Evolutionary conservation across 2,888 invertebrate species (phyloP), one percentile per base, ranked within the genome.

Genomic region (Caenorhabditis sp.): DNA sequence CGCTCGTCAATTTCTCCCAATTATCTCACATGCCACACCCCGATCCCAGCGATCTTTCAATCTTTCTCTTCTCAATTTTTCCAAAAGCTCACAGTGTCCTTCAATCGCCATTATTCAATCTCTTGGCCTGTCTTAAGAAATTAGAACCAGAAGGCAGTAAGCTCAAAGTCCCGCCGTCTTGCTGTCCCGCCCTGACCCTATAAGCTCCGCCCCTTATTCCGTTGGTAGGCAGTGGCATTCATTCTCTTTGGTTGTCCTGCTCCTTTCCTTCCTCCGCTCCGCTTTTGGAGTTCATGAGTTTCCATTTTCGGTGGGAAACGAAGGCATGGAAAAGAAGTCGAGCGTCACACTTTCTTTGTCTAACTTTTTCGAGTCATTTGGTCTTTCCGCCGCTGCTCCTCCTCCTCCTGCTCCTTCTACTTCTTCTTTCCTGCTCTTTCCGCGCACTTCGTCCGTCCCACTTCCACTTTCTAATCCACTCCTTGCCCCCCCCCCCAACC

Each of bases 131-230:
- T 32, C 32, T 40, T 13, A 40, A 40, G 40, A 61, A 71, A 71
- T 71, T 71, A 62, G 70, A 71, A 71, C 70, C 70, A 71, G 61
- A 71, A 55, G 70, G 51, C 47, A 8, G n/a, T 35, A 6, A 9
- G 32, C 28, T 15, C 9, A 20, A 6, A 22, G 28, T 32, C n/a
- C n/a, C n/a, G n/a, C n/a, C n/a, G n/a, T n/a, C 32, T 32, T 56
- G 9, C 2, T 11, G 26, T 28, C 47, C n/a, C 44, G 40, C 61
- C 61, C 61, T 62, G 61, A 62, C 61, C 61, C 26, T 62, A 62
- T 26, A 11, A 35, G 24, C 65, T 53, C 67, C 67, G 67, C 67
- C 67, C 67, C 53, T 28, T 44, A 55, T 55, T 24, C 55, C 28
- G 55, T 55, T 55, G 55, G 55, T 28, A 55, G 55, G 55, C 51